Evolutionary conservation across 2,797 vertebrate species (phyloP), one percentile per base, ranked within the genome.

Genomic region (Lutjanus campechanus): DNA sequence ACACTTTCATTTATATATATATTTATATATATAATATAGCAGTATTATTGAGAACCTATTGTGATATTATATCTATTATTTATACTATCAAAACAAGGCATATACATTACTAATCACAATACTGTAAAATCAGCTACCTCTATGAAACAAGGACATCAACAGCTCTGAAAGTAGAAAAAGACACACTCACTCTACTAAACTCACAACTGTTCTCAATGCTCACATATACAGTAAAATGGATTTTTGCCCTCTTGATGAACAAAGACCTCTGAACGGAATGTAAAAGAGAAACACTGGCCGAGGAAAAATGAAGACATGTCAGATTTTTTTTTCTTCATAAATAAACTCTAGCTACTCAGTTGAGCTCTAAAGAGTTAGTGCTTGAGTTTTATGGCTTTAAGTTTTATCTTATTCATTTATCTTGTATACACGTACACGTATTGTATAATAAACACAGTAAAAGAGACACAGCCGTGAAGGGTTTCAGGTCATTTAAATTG

Each of bases 311-410:
- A 92, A 91, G 85, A 93, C 81, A 77, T 82, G 78, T 87, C 66
- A 56, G 83, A 79, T 87, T 79, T 88, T 82, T 91, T 59, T 82
- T 91, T 89, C 79, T 89, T 91, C 80, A 91, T 87, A 93, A 90
- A 94, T 91, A 90, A 88, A 92, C 90, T 93, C 85, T 88, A 93
- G 93, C 91, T 93, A 92, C 90, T 94, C 93, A 93, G 92, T 91
- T 92, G 94, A 95, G 94, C 95, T 93, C 91, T 93, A 93, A 94
- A 92, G 91, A 95, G 93, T 94, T 95, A 95, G 95, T 95, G 95
- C 95, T 95, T 91, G 93, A 93, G 94, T 95, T 93, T 95, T 96
- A 96, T 96, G 96, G 96, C 96, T 96, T 96, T 94, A 94, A 36
- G 95, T 91, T 95, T 93, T 90, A 91, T 92, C 88, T 92, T 95